A percentile compares a stretch with the other conserved stretches of the same genome.
phyloP scores from a whole-genome alignment of 2,797 vertebrate species.

The Acrocephalus scirpaceus region DNA sequence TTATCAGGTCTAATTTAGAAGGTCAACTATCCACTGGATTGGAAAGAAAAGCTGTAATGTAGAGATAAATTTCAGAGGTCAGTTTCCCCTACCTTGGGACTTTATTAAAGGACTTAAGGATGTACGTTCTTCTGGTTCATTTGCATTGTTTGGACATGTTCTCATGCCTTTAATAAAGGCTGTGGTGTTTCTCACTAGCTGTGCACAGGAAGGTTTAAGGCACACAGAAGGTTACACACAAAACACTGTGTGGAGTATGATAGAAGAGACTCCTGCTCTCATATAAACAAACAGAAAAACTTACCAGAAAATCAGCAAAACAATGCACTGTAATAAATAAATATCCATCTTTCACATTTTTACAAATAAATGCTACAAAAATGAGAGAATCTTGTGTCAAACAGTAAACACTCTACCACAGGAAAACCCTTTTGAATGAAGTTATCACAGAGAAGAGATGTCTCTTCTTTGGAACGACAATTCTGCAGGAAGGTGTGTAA shows the following conservation, averaged over 20 bases:
- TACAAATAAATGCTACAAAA: neutral
- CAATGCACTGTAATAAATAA: neutral
- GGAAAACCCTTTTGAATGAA: neutral
- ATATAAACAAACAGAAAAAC: neutral
- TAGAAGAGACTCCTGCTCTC: neutral
- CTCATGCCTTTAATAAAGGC: neutral
- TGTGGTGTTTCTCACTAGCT: neutral
- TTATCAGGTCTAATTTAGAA: neutral
- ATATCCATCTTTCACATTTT: neutral
- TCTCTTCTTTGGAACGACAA: neutral
- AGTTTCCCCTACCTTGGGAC: neutral
- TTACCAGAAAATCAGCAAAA: neutral
- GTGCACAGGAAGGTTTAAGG: neutral
- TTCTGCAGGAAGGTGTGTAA: neutral
- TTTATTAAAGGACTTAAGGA: neutral
- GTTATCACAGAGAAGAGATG: neutral
- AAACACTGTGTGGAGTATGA: neutral
- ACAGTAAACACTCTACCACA: neutral
- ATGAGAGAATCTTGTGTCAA: neutral
- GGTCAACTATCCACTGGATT: neutral
- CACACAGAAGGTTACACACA: neutral
- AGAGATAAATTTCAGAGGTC: neutral
- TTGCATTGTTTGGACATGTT: neutral
- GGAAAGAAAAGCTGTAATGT: neutral
- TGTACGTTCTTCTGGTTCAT: neutral